phyloP scores from a whole-genome alignment of 2,797 vertebrate genomes.

The Ctenopoma kingsleyae region DNA sequence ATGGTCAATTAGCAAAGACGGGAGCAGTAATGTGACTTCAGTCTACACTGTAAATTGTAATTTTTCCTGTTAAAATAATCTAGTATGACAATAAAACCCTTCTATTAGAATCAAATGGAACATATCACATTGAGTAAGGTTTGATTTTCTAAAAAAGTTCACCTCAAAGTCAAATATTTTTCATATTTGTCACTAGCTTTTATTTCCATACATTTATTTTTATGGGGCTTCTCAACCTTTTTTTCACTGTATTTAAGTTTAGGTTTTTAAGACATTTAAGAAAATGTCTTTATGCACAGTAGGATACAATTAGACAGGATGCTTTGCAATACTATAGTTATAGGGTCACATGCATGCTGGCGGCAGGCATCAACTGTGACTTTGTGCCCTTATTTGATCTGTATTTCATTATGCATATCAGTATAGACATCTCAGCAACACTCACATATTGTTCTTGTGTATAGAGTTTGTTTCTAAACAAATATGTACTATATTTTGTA shows the following conservation, averaged over 20 bases:
- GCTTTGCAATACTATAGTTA: background rate
- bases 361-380: background rate
- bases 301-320: conserved; percentile 32
- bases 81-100: conserved; percentile 13
- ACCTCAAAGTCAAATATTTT: conserved; percentile 9
- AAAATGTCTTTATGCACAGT: no score
- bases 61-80: conserved; percentile 40
- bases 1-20: conserved; percentile 56
- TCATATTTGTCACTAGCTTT: background rate
- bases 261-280: no score
- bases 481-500: conserved; percentile 6
- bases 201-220: background rate
- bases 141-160: background rate
- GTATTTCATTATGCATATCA: conserved; percentile 3
- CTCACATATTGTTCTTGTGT: background rate
- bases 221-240: background rate
- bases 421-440: background rate
- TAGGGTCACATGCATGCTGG: background rate
- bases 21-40: conserved; percentile 35
- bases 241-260: no score
- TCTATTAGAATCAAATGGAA: conserved; percentile 13
- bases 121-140: background rate
- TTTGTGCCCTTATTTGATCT: background rate
- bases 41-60: conserved; percentile 32
- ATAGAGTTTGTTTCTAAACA: conserved; percentile 8